Evolutionary conservation across 2,888 invertebrate genomes (phyloP), one percentile per base, ranked within the genome.

Genomic region (Brenthis ino): DNA sequence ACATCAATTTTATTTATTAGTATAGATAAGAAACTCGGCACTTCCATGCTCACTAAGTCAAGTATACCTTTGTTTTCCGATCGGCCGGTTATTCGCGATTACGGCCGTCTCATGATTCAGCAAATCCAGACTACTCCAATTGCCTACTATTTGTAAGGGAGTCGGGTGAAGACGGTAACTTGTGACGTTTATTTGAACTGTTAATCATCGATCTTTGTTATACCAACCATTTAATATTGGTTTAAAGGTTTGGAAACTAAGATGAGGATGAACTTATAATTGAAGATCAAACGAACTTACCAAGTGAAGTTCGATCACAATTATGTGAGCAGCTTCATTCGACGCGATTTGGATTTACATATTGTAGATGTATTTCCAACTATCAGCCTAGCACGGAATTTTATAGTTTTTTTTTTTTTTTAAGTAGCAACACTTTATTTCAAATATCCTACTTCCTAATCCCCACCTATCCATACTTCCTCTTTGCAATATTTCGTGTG

Each of bases 1-100:
- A n/a, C 11, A 13, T 28, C 12, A 14, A 55, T 56, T 6, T 3
- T 47, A 14, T 24, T n/a, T 43, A 47, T 37, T 43, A 47, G 43
- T 43, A 47, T 37, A 47, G 28, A 54, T 20, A 12, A 50, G 56
- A 11, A 54, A n/a, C 2, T 6, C 50, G 71, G 24, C 75, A 67
- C 64, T 57, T 74, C 70, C 61, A 73, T 76, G 14, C 16, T 0
- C 57, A 5, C 54, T 60, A 73, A 74, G 14, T 58, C 79, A 75
- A 28, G 3, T 28, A 1, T 67, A 69, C 81, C 81, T 82, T 82
- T 84, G 83, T 84, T 79, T 82, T 79, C 82, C 81, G 86, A 86
- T 86, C 83, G 82, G 75, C 76, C 81, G 82, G 79, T 84, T 78
- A 82, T 84, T 85, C 83, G 82, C 79, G 87, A 86, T 86, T 85